Conservation (phyloP, 2,113 vertebrate species). For the Melanerpes aurifrons region DNA sequence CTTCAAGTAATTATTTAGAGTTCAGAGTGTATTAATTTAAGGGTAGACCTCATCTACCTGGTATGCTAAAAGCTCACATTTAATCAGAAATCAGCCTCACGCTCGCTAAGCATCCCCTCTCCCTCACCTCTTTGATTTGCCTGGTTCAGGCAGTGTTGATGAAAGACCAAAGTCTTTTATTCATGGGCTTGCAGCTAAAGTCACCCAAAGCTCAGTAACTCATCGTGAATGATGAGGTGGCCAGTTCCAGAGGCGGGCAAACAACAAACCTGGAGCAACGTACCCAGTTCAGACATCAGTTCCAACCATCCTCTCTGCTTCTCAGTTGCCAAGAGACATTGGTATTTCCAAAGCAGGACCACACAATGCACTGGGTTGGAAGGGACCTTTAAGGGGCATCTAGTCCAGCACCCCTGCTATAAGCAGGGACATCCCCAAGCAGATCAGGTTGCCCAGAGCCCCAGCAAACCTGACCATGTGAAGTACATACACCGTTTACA, state of each 20-base stretch:
- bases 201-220: neutral
- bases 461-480: too few species aligned
- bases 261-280: fast-evolving
- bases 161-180: neutral
- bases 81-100: constrained; percentile 6
- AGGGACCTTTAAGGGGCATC: too few species aligned
- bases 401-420: too few species aligned
- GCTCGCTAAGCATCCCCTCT: neutral
- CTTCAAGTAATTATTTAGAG: constrained; percentile 53
- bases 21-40: constrained; percentile 53
- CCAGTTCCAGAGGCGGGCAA: neutral
- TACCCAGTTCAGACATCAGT: neutral
- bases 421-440: too few species aligned
- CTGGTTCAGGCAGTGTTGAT: neutral
- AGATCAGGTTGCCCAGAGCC: too few species aligned
- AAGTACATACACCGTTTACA: too few species aligned
- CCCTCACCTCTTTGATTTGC: neutral
- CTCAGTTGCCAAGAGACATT: neutral
- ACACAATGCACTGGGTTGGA: too few species aligned
- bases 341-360: neutral
- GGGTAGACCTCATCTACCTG: neutral
- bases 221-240: fast-evolving
- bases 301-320: neutral
- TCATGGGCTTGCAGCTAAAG: neutral
- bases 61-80: neutral